Conservation (phyloP, 2,113 vertebrate species). For the Uropsilus gracilis region DNA sequence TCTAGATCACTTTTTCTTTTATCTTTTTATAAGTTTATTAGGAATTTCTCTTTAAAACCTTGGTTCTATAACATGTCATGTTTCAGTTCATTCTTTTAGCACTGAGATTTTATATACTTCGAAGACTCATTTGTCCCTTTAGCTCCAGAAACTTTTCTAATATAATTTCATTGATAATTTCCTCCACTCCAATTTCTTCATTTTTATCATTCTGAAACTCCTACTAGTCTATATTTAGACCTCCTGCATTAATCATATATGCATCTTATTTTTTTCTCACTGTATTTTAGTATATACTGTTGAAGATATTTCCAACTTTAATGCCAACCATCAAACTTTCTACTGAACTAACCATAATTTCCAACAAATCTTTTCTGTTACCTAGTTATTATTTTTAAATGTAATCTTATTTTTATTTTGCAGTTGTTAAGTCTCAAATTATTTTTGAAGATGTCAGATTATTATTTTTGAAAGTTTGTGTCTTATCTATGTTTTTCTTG, state of each 20-base stretch:
- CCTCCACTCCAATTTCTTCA: background rate
- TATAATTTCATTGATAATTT: constrained; percentile 13
- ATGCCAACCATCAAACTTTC: background rate
- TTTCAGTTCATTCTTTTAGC: constrained; percentile 11
- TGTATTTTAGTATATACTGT: background rate
- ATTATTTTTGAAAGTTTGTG: background rate
- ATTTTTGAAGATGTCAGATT: background rate
- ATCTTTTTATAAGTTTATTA: background rate
- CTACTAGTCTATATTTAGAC: background rate
- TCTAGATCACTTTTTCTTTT: background rate
- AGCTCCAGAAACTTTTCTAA: constrained; percentile 3
- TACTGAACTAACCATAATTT: background rate
- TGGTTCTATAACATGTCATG: background rate
- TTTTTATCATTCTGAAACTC: background rate
- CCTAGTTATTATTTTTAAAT: background rate
- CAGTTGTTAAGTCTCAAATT: background rate
- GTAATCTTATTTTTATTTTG: no score
- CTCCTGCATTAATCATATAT: background rate
- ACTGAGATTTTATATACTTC: background rate
- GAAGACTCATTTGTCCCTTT: background rate
- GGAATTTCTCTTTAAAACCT: background rate
- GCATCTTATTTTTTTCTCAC: background rate
- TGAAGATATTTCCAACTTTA: constrained; percentile 14
- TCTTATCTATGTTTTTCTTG: background rate
- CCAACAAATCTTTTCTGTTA: background rate